Evolutionary conservation across 2,888 invertebrate species (phyloP), one percentile per base, ranked within the genome.

Genomic region (Conistra vaccinii): DNA sequence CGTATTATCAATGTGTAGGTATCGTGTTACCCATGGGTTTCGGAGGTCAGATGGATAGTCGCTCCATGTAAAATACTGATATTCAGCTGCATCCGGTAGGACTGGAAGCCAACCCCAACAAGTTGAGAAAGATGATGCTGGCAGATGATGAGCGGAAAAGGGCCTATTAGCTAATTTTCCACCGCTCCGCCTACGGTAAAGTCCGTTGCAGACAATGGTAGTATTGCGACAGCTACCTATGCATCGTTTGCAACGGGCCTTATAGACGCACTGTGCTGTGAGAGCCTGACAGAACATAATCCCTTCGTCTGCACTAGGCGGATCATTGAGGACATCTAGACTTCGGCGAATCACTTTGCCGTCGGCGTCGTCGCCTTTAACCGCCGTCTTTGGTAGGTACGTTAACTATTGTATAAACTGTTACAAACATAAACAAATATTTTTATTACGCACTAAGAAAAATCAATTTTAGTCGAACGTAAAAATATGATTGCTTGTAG

Each of bases 401-500:
- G 17, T 76, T 58, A 45, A n/a, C 20, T 53, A 45, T 29, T 45
- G 14, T 32, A 29, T n/a, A 26, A 35, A 58, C 32, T 35, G 26
- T 62, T 63, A 63, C 42, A 79, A 79, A 72, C 12, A 60, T 61
- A 39, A 14, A 42, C 20, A 51, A 55, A 32, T 17, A n/a, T 62
- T 42, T 75, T 74, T 65, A 73, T 48, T 48, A 45, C 42, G 17
- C 9, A n/a, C 17, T 51, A 17, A n/a, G 7, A 35, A 73, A 74
- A 67, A 10, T 42, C 55, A 61, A 78, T 81, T 62, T 61, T 5
- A 32, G 23, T 42, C 39, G 32, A 61, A 42, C 45, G 48, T 80
- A 81, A 66, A 78, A 73, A 42, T 48, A 32, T 48, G 45, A 78
- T 73, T 65, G 53, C n/a, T 14, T 29, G 7, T 55, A 39, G 29